These are phyloP conservation scores for Drosophila peninsularis DNA, from an alignment of 2,888 invertebrate species.

Conservation along the genomic window DNA sequence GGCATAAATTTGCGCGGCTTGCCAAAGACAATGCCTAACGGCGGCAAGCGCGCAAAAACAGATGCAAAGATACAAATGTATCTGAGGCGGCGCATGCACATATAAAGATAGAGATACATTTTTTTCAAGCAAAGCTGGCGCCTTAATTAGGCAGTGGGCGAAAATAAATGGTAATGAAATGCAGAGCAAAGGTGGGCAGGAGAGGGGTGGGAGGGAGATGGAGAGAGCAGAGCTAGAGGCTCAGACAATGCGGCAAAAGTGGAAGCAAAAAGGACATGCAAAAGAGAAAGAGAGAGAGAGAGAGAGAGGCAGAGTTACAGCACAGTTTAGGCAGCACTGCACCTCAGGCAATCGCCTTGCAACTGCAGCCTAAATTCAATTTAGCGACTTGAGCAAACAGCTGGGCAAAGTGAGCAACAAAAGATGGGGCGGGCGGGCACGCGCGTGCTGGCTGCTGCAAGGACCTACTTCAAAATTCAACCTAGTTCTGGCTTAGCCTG, in stretches of 20 bases:
- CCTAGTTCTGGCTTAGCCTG: slow-evolving; percentile 39
- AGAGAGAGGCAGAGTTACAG: not conserved
- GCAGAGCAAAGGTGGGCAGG: not conserved
- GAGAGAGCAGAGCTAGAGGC: not conserved
- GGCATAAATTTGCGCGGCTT: slow-evolving; percentile 65
- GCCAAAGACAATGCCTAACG: slow-evolving; percentile 61
- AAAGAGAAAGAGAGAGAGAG: not conserved
- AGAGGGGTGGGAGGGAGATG: not conserved
- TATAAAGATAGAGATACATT: slow-evolving; percentile 6
- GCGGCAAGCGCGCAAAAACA: slow-evolving; percentile 13
- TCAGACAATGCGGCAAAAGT: not conserved
- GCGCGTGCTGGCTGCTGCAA: slow-evolving; percentile 3
- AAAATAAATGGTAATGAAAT: slow-evolving; percentile 18
- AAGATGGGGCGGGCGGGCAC: no score
- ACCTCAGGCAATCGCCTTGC: not conserved
- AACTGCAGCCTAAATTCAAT: slow-evolving; percentile 58
- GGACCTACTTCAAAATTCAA: slow-evolving; percentile 40
- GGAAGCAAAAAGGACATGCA: slow-evolving; percentile 14
- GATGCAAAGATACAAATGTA: slow-evolving; percentile 45
- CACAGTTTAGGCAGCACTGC: slow-evolving; percentile 52
- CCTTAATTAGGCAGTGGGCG: slow-evolving; percentile 65
- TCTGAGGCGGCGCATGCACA: slow-evolving; percentile 14
- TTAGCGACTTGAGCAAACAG: slow-evolving; percentile 63
- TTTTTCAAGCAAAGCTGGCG: not conserved
- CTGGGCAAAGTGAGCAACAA: slow-evolving; percentile 20